A percentile compares a stretch with the other conserved stretches of the same genome.
Conservation (phyloP, 2,888 invertebrate species). For the Drosophila sordidula region DNA sequence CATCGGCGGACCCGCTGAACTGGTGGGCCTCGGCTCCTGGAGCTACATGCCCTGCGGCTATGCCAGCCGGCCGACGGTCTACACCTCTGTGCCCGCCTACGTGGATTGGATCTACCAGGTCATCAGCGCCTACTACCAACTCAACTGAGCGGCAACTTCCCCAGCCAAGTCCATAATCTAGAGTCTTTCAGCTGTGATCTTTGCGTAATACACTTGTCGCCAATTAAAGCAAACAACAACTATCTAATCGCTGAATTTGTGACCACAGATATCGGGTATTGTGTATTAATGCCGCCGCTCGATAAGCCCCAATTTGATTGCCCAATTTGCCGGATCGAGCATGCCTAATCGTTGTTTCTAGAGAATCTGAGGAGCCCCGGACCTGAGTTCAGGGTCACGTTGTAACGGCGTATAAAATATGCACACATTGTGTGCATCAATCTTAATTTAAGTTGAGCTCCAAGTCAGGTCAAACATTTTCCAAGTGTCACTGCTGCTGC, state of each 20-base stretch:
- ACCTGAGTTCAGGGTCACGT: constrained; percentile 15
- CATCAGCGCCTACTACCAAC: constrained; percentile 72
- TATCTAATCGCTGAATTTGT: constrained; percentile 42
- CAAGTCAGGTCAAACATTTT: constrained; percentile 4
- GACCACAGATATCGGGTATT: constrained; percentile 13
- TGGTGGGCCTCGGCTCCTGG: constrained; percentile 76
- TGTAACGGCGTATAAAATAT: background rate
- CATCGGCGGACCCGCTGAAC: constrained; percentile 58
- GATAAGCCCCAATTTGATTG: constrained; percentile 40
- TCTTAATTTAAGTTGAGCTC: constrained; percentile 27
- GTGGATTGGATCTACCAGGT: constrained; percentile 74
- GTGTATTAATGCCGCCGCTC: constrained; percentile 7
- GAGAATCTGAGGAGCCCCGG: background rate
- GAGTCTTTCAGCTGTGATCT: constrained; percentile 18
- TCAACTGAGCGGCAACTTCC: constrained; percentile 44
- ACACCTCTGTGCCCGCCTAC: constrained; percentile 63
- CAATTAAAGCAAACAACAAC: constrained; percentile 45
- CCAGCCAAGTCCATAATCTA: constrained; percentile 2
- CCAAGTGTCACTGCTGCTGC: constrained; percentile 21
- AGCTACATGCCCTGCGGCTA: constrained; percentile 79
- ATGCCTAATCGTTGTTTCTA: constrained; percentile 3
- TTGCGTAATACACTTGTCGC: constrained; percentile 44
- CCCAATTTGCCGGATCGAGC: constrained; percentile 5
- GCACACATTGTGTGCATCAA: constrained; percentile 22
- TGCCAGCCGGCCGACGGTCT: constrained; percentile 70